Percentiles rank a stretch among this genome's conserved stretches.
Conservation (phyloP, 2,113 vertebrate genomes). For the Sminthopsis crassicaudata region DNA sequence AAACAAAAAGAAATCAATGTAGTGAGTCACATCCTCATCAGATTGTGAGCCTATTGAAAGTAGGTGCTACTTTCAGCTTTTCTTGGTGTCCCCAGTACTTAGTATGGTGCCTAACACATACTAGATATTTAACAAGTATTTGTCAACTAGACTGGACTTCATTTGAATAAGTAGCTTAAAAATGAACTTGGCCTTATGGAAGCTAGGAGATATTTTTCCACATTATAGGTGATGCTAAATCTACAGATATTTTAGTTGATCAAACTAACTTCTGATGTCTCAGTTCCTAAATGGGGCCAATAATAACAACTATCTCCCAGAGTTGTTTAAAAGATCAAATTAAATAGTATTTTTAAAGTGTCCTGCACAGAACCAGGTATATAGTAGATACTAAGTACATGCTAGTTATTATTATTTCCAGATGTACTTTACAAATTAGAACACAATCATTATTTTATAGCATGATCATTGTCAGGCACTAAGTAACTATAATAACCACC, state of each 20-base stretch:
- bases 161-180: not conserved
- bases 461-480: not conserved
- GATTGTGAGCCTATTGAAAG: not conserved
- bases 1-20: constrained; percentile 37
- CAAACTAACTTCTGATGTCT: not conserved
- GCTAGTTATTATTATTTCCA: not conserved
- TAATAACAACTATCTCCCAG: not conserved
- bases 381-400: not conserved
- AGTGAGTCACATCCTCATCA: not conserved
- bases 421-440: constrained; percentile 10
- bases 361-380: not conserved
- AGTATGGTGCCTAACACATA: not conserved
- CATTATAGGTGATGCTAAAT: not conserved
- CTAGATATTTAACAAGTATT: not conserved
- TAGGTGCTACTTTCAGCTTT: not conserved
- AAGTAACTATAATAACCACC: not conserved
- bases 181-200: not conserved
- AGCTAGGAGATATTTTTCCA: not conserved
- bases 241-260: not conserved
- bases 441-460: not conserved
- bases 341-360: not conserved
- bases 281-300: not conserved
- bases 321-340: not conserved
- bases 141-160: not conserved
- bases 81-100: not conserved